Evolutionary conservation across 2,113 vertebrate genomes (phyloP).

Genomic region (Pluvianellus socialis): DNA sequence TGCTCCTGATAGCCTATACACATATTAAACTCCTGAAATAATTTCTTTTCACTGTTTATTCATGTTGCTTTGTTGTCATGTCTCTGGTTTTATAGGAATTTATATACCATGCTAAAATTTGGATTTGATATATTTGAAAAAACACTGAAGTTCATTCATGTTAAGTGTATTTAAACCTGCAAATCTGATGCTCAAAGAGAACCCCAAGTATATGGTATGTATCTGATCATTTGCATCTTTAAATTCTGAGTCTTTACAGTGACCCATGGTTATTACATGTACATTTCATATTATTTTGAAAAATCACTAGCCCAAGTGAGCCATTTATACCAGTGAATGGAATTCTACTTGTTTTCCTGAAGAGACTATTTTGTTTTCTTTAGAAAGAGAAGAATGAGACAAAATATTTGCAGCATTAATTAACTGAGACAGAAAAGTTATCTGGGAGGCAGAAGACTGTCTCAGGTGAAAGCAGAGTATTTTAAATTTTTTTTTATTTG

Average conservation of each 20-base stretch:
- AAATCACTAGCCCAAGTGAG: neutral
- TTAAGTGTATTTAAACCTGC: neutral
- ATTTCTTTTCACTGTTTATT: neutral
- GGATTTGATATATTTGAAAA: neutral
- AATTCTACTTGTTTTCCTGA: neutral
- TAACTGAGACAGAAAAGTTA: neutral
- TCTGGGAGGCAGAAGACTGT: neutral
- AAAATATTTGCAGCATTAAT: neutral
- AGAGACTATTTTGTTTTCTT: neutral
- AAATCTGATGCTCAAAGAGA: neutral
- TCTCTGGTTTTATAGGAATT: neutral
- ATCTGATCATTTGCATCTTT: neutral
- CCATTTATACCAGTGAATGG: neutral
- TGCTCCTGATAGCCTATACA: neutral
- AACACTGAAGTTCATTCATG: neutral
- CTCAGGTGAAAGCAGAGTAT: neutral
- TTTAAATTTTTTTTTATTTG: neutral
- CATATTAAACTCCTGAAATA: neutral
- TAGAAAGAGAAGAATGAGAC: neutral
- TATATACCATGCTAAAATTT: neutral
- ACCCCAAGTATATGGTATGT: neutral
- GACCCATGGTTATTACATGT: neutral
- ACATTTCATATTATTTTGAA: neutral
- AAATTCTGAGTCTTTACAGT: neutral
- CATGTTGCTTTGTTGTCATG: neutral